Evolutionary conservation across 2,113 vertebrate genomes (phyloP), one percentile per base, ranked within the genome.

Genomic region (Lichenostomus cassidix): DNA sequence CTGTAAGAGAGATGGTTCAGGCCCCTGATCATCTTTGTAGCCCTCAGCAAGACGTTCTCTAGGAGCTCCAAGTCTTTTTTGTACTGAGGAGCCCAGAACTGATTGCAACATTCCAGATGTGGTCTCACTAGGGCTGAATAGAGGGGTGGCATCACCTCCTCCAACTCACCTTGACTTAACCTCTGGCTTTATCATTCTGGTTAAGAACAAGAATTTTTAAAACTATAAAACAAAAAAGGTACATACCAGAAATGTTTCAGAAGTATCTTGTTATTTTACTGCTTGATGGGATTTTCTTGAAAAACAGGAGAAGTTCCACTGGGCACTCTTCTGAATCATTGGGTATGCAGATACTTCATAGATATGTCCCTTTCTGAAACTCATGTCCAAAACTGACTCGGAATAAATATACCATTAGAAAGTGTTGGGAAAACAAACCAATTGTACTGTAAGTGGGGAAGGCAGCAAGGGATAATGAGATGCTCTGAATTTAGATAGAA

Each of bases 301-400:
- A 52, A 87, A 60, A 29, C 10, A 42, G 37, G 37, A 37, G 14
- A 10, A 69, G 44, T 88, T 69, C 50, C 18, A 39, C 23, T 50
- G 31, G 8, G 3, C 1, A 2, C 8, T 73, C 17, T 41, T 86
- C 15, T 4, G 5, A 62, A 44, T 31, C 12, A 8, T 0, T 24
- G 2, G 11, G 4, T 81, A 28, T 2, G 1, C 21, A 71, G 39
- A 20, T 31, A 13, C 31, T 62, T 83, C 67, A 42, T 1, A 46
- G 15, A 15, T 77, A 18, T 27, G 50, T 4, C 2, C 0, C 41
- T 69, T 80, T 73, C 37, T 69, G 53, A 64, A 93, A 11, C 37
- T 42, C 33, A 15, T 60, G 20, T 42, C n/a, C 52, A 28, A 64
- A 87, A 64, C 16, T 47, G 42, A 22, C 14, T 46, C 3, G 52